phyloP scores from a whole-genome alignment of 2,113 vertebrate genomes.

The Chascanopsetta lugubris region DNA sequence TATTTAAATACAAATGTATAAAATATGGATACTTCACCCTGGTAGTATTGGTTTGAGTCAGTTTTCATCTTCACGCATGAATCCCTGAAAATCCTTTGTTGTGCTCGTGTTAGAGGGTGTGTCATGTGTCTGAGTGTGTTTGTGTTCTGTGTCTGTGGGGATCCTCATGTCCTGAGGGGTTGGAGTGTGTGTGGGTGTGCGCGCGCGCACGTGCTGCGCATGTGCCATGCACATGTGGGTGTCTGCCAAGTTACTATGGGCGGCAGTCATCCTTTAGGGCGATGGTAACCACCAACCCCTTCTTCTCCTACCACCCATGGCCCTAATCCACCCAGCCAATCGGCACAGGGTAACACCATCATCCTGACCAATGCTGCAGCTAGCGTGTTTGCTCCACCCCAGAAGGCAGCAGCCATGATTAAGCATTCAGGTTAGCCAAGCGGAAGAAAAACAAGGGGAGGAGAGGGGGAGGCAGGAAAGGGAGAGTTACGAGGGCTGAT shows the following conservation, averaged over 20 bases:
- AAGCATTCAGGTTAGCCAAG: constrained; percentile 77
- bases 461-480: constrained; percentile 28
- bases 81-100: constrained; percentile 65
- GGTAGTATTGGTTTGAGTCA: neutral
- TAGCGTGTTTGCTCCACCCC: constrained; percentile 71
- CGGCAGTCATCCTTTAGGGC: constrained; percentile 57
- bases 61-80: constrained; percentile 14
- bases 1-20: neutral
- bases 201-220: constrained; percentile 32
- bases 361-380: constrained; percentile 66
- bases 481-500: constrained; percentile 62
- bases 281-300: constrained; percentile 68
- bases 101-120: constrained; percentile 70
- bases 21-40: neutral
- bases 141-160: constrained; percentile 59
- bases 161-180: constrained; percentile 58
- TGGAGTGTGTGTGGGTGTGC: constrained; percentile 21
- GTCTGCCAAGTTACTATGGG: constrained; percentile 38
- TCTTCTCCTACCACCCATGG: constrained; percentile 58
- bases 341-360: constrained; percentile 35
- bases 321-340: constrained; percentile 63
- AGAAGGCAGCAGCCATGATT: constrained; percentile 72
- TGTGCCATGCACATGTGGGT: too few relatives aligned
- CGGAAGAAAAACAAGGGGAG: constrained; percentile 50
- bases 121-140: constrained; percentile 71